Conservation (phyloP, 2,797 vertebrate genomes). For the Botia almorhae region DNA sequence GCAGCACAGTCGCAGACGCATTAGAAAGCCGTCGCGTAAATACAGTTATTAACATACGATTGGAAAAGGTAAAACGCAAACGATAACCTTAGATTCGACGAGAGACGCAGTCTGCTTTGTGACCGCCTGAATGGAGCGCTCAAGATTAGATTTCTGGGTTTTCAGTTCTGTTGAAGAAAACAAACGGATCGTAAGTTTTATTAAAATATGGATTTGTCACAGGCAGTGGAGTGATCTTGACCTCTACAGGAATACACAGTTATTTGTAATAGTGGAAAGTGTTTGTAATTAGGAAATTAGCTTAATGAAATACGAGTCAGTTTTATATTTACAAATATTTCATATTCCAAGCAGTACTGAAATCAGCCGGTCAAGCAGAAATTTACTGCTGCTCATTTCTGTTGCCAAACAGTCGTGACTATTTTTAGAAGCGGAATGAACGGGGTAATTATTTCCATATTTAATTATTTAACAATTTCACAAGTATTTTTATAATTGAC, state of each 20-base stretch:
- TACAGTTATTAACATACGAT: background rate
- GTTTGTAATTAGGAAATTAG: background rate
- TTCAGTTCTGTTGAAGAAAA: slow-evolving; percentile 54
- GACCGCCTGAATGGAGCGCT: slow-evolving; percentile 47
- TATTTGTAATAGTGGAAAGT: background rate
- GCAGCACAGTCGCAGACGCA: background rate
- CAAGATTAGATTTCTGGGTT: slow-evolving; percentile 52
- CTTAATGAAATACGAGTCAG: no score
- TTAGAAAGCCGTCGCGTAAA: background rate
- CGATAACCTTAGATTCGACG: slow-evolving; percentile 60
- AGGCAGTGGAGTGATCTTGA: no score
- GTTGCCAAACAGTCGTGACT: background rate
- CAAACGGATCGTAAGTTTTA: background rate
- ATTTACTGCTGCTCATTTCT: background rate
- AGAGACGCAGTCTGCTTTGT: slow-evolving; percentile 53
- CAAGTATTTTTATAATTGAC: background rate
- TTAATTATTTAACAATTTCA: background rate
- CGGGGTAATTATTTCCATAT: background rate
- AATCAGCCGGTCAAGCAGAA: background rate
- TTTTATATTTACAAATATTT: no score
- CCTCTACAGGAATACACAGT: no score
- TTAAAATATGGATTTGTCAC: background rate
- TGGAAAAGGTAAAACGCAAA: background rate
- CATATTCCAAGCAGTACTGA: background rate
- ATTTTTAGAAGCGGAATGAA: background rate